Percentiles rank a stretch among this genome's conserved stretches.
These are phyloP conservation scores for Drosophila kuntzei DNA, from an alignment of 2,888 invertebrate genomes.

Conservation along the genomic window DNA sequence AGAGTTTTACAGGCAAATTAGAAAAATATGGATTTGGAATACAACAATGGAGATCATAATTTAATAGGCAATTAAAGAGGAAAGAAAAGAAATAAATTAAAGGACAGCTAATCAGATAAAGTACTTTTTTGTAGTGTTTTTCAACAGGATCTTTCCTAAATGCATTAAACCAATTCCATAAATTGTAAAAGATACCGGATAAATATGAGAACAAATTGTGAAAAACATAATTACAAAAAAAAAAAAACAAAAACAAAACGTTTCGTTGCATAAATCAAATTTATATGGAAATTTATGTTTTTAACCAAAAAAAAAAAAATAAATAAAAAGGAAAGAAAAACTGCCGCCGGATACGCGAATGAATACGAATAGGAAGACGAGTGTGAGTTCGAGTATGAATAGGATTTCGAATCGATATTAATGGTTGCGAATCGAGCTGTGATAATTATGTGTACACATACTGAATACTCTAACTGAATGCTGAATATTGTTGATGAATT, in stretches of 20 bases:
- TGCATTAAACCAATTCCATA: neutral
- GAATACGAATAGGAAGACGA: constrained; percentile 17
- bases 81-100: too few species aligned
- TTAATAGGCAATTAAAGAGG: too few species aligned
- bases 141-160: too few species aligned
- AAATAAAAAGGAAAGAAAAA: constrained; percentile 25
- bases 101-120: neutral
- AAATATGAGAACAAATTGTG: constrained; percentile 12
- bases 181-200: constrained; percentile 17
- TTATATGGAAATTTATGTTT: constrained; percentile 67
- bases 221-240: constrained; percentile 16
- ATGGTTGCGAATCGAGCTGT: constrained; percentile 24
- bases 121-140: too few species aligned
- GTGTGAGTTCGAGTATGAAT: constrained; percentile 2
- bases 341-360: constrained; percentile 3
- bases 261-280: constrained; percentile 72
- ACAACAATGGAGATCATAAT: too few species aligned
- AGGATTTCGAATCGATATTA: constrained; percentile 40
- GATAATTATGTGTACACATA: constrained; percentile 72
- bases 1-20: too few species aligned
- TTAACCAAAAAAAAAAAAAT: constrained; percentile 16
- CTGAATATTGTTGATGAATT: constrained; percentile 65
- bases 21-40: too few species aligned
- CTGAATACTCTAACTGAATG: constrained; percentile 33
- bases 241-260: constrained; percentile 40